Percentiles rank a stretch among this genome's conserved stretches.
Evolutionary conservation across 2,888 invertebrate genomes (phyloP).

Genomic region (Leptopilina syphax): DNA sequence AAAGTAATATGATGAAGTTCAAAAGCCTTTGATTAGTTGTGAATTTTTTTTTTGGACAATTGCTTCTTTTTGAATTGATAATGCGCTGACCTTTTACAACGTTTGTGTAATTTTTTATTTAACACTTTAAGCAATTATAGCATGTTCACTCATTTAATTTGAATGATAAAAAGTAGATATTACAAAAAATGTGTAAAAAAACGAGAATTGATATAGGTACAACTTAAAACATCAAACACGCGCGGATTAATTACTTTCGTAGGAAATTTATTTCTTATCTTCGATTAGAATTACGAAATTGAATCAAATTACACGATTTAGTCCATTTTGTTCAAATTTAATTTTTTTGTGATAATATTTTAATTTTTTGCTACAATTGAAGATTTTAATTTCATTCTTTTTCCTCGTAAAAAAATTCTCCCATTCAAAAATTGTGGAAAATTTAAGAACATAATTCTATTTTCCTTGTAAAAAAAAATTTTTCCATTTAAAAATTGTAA

Average conservation of each 20-base stretch:
- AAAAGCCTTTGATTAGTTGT: not conserved
- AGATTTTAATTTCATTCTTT: too few species aligned
- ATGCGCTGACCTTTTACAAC: constrained; percentile 15
- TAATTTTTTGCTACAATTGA: too few species aligned
- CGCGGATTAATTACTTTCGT: not conserved
- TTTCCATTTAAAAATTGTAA: too few species aligned
- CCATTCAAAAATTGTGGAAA: too few species aligned
- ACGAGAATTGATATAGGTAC: not conserved
- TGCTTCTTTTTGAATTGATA: constrained; percentile 8
- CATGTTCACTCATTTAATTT: constrained; percentile 4
- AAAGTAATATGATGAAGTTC: not conserved
- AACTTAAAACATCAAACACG: not conserved
- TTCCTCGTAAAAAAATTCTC: too few species aligned
- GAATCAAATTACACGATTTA: too few species aligned
- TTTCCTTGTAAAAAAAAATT: too few species aligned
- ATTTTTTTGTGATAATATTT: too few species aligned
- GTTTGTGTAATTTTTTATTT: constrained; percentile 9
- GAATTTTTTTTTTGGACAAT: not conserved
- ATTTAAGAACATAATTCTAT: too few species aligned
- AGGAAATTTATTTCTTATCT: not conserved
- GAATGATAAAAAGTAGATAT: constrained; percentile 10
- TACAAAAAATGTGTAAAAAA: not conserved
- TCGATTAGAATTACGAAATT: not conserved
- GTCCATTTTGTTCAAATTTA: too few species aligned
- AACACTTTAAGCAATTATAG: constrained; percentile 2